Evolutionary conservation across 2,888 invertebrate species (phyloP).

Genomic region (Brachynemurus nebulosus): DNA sequence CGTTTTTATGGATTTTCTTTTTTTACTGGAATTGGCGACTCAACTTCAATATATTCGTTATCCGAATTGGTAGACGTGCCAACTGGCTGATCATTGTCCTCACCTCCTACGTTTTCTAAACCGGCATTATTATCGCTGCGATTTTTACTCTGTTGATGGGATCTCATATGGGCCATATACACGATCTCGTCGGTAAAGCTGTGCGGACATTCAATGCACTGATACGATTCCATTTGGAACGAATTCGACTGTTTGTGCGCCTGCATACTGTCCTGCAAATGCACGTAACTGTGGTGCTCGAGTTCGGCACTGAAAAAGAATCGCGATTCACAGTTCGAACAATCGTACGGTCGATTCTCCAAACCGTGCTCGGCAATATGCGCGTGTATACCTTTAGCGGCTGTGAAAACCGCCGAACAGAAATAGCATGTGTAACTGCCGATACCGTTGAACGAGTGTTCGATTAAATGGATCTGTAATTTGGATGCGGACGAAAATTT

Average conservation of each 20-base stretch:
- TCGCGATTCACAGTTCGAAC: constrained; percentile 64
- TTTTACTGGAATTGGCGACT: too few species aligned
- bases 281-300: constrained; percentile 66
- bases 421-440: constrained; percentile 76
- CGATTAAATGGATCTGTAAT: constrained; percentile 78
- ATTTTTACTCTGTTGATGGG: background rate
- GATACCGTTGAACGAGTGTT: constrained; percentile 83
- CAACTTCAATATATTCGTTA: constrained; percentile 5
- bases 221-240: background rate
- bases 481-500: constrained; percentile 65
- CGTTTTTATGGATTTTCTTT: too few species aligned
- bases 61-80: background rate
- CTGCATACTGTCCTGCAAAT: constrained; percentile 23
- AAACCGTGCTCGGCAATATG: constrained; percentile 75
- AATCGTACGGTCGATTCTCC: constrained; percentile 72
- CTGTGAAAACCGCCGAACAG: constrained; percentile 75
- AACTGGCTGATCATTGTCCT: background rate
- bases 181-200: background rate
- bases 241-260: background rate
- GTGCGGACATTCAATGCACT: background rate
- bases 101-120: background rate
- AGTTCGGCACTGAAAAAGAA: constrained; percentile 87
- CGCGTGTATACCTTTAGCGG: constrained; percentile 64
- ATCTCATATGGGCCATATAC: background rate
- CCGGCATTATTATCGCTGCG: background rate